Base-by-base conservation (phyloP, 1,140 invertebrate genomes). In the Streblospio benedicti region DNA sequence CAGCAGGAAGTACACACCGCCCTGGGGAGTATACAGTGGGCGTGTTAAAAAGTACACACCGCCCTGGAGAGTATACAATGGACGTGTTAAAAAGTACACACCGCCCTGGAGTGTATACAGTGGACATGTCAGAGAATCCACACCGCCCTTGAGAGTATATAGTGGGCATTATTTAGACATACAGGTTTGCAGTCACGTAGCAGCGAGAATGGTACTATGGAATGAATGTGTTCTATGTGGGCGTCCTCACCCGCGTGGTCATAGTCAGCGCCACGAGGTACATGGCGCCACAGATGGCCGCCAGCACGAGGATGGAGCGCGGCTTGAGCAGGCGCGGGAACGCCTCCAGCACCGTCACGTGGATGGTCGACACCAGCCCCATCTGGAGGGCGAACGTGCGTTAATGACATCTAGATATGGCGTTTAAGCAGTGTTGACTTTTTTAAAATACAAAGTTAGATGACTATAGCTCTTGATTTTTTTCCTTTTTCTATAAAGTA, bases 1-100 rank as follows among this genome's bases (percentile, higher is more conserved):
- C 68, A 89, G 86, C 2, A 91, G 74, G 83, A 88, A 86, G 73
- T 88, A 89, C 83, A 89, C 86, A 6, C 88, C 88, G 69, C 86
- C 71, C 73, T 79, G 60, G 4, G 25, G 71, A 59, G n/a, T n/a
- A n/a, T n/a, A 32, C 23, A 52, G 23, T 27, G 16, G 25, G n/a
- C 45, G 45, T 14, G 23, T 28, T 23, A 45, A 18, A 4, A 27
- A n/a, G 14, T 12, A 20, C 18, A 4, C 4, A 20, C 2, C 6
- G 43, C 4, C 43, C 9, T 44, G 25, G 2, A 2, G 2, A 2
- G 18, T 18, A 20, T 44, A 44, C 43, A 6, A 44, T 44, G 18
- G 25, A 23, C 9, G 18, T 4, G 2, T 44, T 2, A 44, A 20
- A 18, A 6, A 20, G 18, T 4, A 6, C 43, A 6, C 6, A 25